Percentiles rank a stretch among this genome's conserved stretches.
phyloP scores from a whole-genome alignment of 1,140 invertebrate genomes.

The Adelges cooleyi region DNA sequence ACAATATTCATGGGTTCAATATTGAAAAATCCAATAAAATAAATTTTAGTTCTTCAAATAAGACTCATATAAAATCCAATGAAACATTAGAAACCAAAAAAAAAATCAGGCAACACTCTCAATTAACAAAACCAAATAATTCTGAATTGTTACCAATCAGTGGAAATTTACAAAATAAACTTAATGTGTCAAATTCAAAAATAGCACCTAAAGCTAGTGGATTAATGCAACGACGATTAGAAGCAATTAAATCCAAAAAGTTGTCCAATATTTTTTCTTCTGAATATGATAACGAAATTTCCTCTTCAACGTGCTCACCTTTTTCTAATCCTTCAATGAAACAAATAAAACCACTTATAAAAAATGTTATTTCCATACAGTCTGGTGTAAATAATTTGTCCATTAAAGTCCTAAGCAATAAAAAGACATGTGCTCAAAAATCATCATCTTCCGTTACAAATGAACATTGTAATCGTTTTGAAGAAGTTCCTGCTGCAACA shows the following conservation, averaged over 20 bases:
- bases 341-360: background rate
- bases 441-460: background rate
- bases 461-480: background rate
- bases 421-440: background rate
- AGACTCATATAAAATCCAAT: background rate
- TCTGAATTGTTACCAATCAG: background rate
- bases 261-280: background rate
- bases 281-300: background rate
- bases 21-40: background rate
- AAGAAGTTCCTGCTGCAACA: background rate
- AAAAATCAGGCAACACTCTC: background rate
- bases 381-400: background rate
- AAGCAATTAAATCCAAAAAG: slow-evolving; percentile 12
- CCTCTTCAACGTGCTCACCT: no score
- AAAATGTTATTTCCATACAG: background rate
- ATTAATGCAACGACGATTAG: slow-evolving; percentile 4
- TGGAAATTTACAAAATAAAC: background rate
- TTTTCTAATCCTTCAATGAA: no score
- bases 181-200: background rate
- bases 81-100: background rate
- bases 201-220: background rate
- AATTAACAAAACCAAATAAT: background rate
- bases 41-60: background rate
- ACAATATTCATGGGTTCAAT: no score
- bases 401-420: no score